Base-by-base conservation (phyloP, 1,140 invertebrate genomes). In the Drosophila persimilis region DNA sequence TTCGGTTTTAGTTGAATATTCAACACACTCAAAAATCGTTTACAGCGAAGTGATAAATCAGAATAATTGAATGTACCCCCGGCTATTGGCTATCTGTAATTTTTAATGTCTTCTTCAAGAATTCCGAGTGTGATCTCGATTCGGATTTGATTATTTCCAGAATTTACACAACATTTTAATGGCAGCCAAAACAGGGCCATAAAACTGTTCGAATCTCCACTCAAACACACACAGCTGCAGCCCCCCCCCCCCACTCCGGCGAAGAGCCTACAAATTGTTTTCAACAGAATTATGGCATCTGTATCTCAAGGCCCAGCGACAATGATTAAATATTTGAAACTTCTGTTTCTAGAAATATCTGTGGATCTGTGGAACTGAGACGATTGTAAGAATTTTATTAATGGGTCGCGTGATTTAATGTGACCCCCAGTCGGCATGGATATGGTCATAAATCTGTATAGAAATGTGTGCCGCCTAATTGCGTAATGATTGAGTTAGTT, bases 401-500 rank as follows among this genome's bases (percentile, higher is more conserved):
- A 83, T 83, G 80, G 75, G 80, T 83, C 80, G 71, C 80, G 80
- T 86, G 83, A 78, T 86, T 80, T 81, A 72, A 85, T 85, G 77
- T 85, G 77, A 51, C 55, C 80, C 47, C 60, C 39, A 54, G 55
- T 45, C 39, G 56, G 53, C 59, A 56, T 66, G 52, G 51, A 39
- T 77, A 48, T 65, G 44, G 66, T 54, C 7, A 77, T 67, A 52
- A 72, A 78, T 64, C 62, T 73, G 51, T 52, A 53, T 65, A 50
- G 51, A 72, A 72, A 66, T 73, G 53, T 53, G 57, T 53, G 47
- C 44, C 52, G 54, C 79, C 65, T 86, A 85, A 85, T 85, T 85
- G 81, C 81, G 45, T 80, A 86, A 85, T 85, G 77, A 86, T 85
- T 80, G 81, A 86, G 73, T 74, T 80, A 86, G 81, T 85, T 80